phyloP scores from a whole-genome alignment of 1,140 invertebrate genomes.

The Carcinoscorpius rotundicauda region DNA sequence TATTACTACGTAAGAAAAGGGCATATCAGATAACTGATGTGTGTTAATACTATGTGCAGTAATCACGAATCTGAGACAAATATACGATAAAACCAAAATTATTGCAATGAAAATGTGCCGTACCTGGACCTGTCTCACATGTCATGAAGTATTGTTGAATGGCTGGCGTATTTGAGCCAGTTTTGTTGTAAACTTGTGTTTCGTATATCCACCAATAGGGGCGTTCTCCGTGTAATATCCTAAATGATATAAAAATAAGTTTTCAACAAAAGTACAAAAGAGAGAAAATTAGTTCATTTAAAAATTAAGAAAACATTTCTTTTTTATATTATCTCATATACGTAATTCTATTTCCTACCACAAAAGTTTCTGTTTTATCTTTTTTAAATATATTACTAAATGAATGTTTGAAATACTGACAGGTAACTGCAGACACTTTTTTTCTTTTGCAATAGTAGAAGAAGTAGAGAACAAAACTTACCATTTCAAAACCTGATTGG shows the following conservation, averaged over 20 bases:
- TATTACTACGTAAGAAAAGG: too few relatives aligned
- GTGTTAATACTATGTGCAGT: too few relatives aligned
- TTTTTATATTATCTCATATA: not conserved
- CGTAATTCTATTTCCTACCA: not conserved
- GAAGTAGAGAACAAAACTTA: slow-evolving; percentile 16
- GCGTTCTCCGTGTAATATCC: slow-evolving; percentile 46
- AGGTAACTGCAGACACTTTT: not conserved
- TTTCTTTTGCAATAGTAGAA: too few relatives aligned
- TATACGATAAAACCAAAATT: too few relatives aligned
- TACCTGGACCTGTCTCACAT: slow-evolving; percentile 50
- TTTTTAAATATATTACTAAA: not conserved
- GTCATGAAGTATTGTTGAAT: slow-evolving; percentile 43
- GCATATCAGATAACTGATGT: too few relatives aligned
- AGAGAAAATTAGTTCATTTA: slow-evolving; percentile 1
- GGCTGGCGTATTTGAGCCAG: slow-evolving; percentile 22
- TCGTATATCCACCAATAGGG: slow-evolving; percentile 55
- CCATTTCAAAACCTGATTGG: slow-evolving; percentile 42
- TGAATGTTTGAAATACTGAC: too few relatives aligned
- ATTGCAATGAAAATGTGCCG: too few relatives aligned
- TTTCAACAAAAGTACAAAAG: slow-evolving; percentile 11
- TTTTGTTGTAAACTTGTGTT: slow-evolving; percentile 23
- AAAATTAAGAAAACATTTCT: not conserved
- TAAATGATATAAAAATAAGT: slow-evolving; percentile 23
- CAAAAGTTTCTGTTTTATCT: not conserved
- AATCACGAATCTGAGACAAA: too few relatives aligned